Conservation (phyloP, 2,888 invertebrate genomes). For the Dryococelus australis region DNA sequence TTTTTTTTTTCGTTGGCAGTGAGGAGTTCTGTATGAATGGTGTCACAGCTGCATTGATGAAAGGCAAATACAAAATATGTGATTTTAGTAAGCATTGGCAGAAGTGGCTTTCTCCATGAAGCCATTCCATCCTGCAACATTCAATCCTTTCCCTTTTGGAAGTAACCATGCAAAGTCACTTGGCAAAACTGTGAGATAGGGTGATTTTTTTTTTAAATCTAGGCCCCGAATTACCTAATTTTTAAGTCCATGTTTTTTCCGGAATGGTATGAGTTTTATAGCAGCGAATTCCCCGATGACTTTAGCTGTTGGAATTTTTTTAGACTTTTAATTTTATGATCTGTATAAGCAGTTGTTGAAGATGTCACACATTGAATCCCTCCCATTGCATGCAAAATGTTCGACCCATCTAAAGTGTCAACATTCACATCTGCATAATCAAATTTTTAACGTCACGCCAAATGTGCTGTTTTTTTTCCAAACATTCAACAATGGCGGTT, state of each 20-base stretch:
- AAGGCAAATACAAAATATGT: no score
- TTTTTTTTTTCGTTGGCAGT: background rate
- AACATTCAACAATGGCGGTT: no score
- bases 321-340: background rate
- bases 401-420: no score
- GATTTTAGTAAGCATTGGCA: no score
- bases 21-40: background rate
- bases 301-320: background rate
- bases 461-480: no score
- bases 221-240: background rate
- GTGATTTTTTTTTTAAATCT: background rate
- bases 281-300: no score
- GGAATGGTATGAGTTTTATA: background rate
- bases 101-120: no score
- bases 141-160: background rate
- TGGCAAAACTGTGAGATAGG: background rate
- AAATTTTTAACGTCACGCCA: no score
- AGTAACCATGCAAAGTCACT: slow-evolving; percentile 17
- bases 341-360: no score
- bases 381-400: background rate
- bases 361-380: background rate
- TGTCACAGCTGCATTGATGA: background rate
- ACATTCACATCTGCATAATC: background rate
- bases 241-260: background rate
- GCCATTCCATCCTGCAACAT: no score